Percentiles rank a stretch among this genome's conserved stretches.
phyloP scores from a whole-genome alignment of 2,113 vertebrate genomes.

The Cyanistes caeruleus region DNA sequence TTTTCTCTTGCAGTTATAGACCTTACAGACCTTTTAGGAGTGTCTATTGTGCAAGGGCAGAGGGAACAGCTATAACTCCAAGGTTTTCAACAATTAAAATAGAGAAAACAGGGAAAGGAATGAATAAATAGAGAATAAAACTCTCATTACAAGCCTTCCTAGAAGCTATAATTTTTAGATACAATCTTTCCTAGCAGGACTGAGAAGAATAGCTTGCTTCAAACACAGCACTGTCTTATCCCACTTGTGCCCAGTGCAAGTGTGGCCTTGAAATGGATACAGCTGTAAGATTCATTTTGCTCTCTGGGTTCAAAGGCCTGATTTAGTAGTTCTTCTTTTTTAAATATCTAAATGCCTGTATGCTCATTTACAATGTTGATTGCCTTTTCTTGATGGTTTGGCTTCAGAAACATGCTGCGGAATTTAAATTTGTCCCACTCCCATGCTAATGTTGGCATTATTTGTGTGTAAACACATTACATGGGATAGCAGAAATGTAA shows the following conservation, averaged over 20 bases:
- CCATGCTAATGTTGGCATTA: conserved; percentile 40
- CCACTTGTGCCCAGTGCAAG: not conserved
- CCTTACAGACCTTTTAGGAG: not conserved
- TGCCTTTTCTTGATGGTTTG: conserved; percentile 44
- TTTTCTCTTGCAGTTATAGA: not conserved
- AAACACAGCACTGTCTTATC: not conserved
- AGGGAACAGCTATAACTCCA: not conserved
- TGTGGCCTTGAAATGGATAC: not conserved
- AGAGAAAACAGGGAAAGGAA: not conserved
- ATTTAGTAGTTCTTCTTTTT: conserved; percentile 1
- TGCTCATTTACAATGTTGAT: conserved; percentile 53
- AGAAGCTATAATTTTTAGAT: not conserved
- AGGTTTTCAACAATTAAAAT: not conserved
- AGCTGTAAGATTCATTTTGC: not conserved
- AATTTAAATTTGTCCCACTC: conserved; percentile 48
- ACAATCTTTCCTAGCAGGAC: not conserved
- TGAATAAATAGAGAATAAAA: not conserved
- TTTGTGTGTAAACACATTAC: conserved; percentile 63
- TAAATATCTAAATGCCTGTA: not conserved
- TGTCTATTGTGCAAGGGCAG: not conserved
- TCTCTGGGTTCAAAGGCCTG: not conserved
- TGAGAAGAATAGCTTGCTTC: not conserved
- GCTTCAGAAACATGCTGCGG: conserved; percentile 48
- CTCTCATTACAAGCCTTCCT: not conserved
- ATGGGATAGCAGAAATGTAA: conserved; percentile 49